Evolutionary conservation across 2,113 vertebrate species (phyloP).

Genomic region (Varanus salvator): DNA sequence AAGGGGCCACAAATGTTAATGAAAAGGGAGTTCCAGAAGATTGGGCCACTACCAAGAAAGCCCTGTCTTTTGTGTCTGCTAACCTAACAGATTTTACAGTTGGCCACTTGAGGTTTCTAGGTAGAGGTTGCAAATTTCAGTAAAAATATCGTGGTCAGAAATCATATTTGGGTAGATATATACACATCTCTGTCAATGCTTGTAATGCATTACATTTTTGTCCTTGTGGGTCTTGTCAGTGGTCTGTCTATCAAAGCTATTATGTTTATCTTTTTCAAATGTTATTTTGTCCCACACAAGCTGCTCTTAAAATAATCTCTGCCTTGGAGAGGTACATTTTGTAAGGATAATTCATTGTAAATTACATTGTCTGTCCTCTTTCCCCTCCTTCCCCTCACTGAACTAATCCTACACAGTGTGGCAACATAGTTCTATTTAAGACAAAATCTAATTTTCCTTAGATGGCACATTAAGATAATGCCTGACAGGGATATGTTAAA

Average conservation of each 20-base stretch:
- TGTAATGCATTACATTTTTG: not conserved
- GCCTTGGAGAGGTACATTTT: not conserved
- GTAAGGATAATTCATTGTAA: not conserved
- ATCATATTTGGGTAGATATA: not conserved
- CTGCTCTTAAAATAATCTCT: not conserved
- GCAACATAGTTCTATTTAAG: constrained; percentile 24
- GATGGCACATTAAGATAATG: constrained; percentile 18
- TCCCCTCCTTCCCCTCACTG: not conserved
- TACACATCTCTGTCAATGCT: not conserved
- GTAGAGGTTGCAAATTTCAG: not conserved
- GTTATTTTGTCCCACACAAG: not conserved
- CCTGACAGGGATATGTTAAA: constrained; percentile 17
- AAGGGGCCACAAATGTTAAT: not conserved
- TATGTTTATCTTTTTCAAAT: constrained; percentile 10
- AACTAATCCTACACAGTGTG: constrained; percentile 3
- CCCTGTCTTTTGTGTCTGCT: not conserved
- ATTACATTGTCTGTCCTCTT: not conserved
- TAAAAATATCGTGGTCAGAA: rapidly evolving
- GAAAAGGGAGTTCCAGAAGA: not conserved
- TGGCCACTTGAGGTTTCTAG: not conserved
- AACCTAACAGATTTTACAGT: not conserved
- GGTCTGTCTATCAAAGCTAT: not conserved
- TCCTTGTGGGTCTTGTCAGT: not conserved
- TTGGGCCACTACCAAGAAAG: not conserved
- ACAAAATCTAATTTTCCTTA: constrained; percentile 19